Base-by-base conservation (phyloP, 2,113 vertebrate genomes). In the Mobula birostris region DNA sequence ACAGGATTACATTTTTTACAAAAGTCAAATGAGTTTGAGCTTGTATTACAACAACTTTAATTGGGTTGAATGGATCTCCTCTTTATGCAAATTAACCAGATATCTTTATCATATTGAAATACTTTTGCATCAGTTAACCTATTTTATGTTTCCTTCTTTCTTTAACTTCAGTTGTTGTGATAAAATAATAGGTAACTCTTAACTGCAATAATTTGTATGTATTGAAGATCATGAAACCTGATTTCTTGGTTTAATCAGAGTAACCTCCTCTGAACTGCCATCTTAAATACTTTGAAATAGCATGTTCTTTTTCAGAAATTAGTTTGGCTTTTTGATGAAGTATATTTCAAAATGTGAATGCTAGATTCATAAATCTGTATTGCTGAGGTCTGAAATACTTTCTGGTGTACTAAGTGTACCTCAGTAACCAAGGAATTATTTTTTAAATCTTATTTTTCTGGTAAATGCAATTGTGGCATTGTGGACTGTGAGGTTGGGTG, bases 21-120 rank as follows among this genome's bases (percentile, higher is more conserved):
- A 79, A 90, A 90, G 66, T 68, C 29, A 90, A 74, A 68, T 93
- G 72, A 74, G 63, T 36, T 74, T 9, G 66, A 32, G 70, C 56
- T 56, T 36, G 36, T 90, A 66, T 29, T 74, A 76, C 68, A 7
- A 72, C 36, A 72, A 56, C 24, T 40, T 21, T 93, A 74, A 27
- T 76, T 93, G 21, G 36, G 24, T 56, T 74, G 91, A 93, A 74
- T 56, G 56, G 32, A 56, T 24, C 12, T 74, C 24, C 56, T 56
- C 40, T 27, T 32, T 74, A 93, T 72, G 91, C 70, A 93, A 93
- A 93, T 74, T 93, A 93, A 76, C 70, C 91, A 74, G 70, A 74
- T 15, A 93, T 74, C 21, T 74, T 93, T 40, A 56, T 93, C 90
- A 90, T 0, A 36, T 74, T 93, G 17, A 85, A 58, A 17, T 14